Evolutionary conservation across 2,888 invertebrate genomes (phyloP).

Genomic region (Didymodactylos carnosus): DNA sequence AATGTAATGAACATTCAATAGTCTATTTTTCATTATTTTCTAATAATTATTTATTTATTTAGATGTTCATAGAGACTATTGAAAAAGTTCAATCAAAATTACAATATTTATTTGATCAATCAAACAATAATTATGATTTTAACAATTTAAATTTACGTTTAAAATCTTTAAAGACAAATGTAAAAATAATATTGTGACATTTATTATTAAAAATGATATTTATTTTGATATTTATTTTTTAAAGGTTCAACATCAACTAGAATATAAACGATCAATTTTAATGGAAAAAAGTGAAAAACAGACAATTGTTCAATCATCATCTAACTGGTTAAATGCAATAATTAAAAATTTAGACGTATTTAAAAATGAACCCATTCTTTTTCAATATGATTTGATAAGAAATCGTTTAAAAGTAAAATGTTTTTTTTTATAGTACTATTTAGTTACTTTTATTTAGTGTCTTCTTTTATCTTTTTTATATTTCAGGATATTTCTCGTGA

Average conservation of each 20-base stretch:
- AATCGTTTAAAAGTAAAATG: not conserved
- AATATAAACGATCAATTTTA: not conserved
- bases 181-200: no score
- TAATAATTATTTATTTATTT: not conserved
- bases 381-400: not conserved
- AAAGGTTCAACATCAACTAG: not conserved
- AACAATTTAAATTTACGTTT: no score
- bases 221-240: not conserved
- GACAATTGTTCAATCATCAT: not conserved
- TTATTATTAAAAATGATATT: no score
- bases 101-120: no score
- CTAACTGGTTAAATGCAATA: not conserved
- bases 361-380: not conserved
- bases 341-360: not conserved
- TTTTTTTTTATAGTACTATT: no score
- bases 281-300: not conserved
- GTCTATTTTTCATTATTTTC: not conserved
- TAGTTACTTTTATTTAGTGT: no score
- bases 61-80: not conserved
- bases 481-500: not conserved
- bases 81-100: not conserved
- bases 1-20: not conserved
- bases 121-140: no score
- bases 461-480: no score
- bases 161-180: no score